Evolutionary conservation across 2,113 vertebrate species (phyloP).

Genomic region (Tragelaphus scriptus): DNA sequence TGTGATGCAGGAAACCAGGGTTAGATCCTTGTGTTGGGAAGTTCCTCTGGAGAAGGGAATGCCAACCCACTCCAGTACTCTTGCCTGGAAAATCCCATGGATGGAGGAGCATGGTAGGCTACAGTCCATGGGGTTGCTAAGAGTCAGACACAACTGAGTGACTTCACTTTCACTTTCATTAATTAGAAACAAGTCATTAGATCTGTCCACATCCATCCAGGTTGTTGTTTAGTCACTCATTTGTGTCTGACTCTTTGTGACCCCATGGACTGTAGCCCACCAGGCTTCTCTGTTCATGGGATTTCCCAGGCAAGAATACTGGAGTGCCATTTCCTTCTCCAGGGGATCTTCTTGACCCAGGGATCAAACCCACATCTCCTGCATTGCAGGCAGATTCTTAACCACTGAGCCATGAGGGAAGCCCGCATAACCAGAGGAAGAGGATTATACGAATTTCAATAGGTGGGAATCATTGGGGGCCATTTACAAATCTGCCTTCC

Average conservation of each 20-base stretch:
- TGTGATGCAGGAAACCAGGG: not conserved
- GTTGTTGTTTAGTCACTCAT: not conserved
- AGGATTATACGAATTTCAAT: not conserved
- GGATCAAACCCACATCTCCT: not conserved
- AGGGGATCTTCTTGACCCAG: not conserved
- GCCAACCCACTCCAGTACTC: not conserved
- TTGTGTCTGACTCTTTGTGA: not conserved
- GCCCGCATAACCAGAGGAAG: not conserved
- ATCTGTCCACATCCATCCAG: not conserved
- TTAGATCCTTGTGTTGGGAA: not conserved
- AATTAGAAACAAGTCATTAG: not conserved
- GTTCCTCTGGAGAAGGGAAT: not conserved
- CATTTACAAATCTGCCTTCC: not conserved
- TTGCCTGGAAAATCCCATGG: not conserved
- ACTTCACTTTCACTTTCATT: not conserved
- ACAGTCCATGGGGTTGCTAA: not conserved
- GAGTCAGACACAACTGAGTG: not conserved
- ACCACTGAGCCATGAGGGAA: not conserved
- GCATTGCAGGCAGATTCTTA: not conserved
- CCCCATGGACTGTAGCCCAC: not conserved
- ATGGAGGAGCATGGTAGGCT: not conserved
- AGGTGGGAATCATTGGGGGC: not conserved
- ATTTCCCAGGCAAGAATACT: not conserved
- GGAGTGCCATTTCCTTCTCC: not conserved
- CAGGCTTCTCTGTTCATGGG: not conserved